Evolutionary conservation across 2,888 invertebrate genomes (phyloP), one percentile per base, ranked within the genome.

Genomic region (Orchestes rusci): DNA sequence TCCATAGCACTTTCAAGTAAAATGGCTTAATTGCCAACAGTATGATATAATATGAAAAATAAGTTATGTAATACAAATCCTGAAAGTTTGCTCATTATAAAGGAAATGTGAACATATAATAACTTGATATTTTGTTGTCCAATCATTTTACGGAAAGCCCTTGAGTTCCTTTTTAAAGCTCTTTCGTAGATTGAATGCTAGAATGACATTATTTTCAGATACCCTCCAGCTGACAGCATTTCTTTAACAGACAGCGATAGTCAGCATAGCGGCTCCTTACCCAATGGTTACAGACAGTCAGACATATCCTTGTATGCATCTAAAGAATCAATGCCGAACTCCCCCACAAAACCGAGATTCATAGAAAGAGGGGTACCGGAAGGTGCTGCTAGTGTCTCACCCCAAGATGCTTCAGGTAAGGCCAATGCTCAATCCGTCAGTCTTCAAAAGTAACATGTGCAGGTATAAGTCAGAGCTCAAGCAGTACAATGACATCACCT

Each of bases 281-380:
- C 57, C 12, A 52, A 52, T 23, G 52, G 52, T 4, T 52, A 45
- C 35, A 35, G 44, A 27, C 43, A 43, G 23, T 41, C 46, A 5
- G 49, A 49, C 32, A 39, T 51, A 35, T 48, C 48, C 17, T 17
- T 30, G 17, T 50, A 50, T 59, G 31, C 51, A 52, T n/a, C 54
- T 56, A 18, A 61, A 62, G 62, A 64, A 43, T 62, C 63, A 0
- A 73, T 75, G 3, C 73, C 74, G 0, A 73, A 73, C n/a, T 77
- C 77, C 0, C 77, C 79, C 10, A 74, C 69, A 16, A 69, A 70
- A 54, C 60, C 65, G 27, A 59, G 67, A 40, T 66, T 67, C 42
- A 70, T 67, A 15, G 82, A 83, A 59, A 72, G 84, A 17, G 83
- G 83, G 2, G 82, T 79, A 2, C 84, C 88, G 2, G 84, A 84